Percentiles rank a stretch among this genome's conserved stretches.
Conservation (phyloP, 2,888 invertebrate genomes). For the Catotricha subobsoleta region DNA sequence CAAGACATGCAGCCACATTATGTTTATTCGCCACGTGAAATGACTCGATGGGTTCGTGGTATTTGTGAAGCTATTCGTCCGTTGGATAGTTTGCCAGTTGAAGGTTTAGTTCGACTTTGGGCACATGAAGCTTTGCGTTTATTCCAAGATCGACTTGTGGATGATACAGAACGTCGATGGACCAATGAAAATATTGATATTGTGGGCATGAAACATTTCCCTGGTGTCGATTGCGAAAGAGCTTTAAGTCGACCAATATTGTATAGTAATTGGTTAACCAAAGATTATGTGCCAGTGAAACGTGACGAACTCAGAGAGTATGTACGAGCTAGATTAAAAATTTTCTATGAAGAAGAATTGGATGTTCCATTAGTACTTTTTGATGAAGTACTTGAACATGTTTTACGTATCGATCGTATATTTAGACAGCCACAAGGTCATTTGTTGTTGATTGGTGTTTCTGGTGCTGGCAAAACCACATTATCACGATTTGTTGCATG, state of each 20-base stretch:
- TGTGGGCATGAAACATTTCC: conserved; percentile 88
- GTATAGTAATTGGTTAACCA: conserved; percentile 98
- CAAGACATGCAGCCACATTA: conserved; percentile 99
- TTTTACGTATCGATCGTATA: conserved; percentile 93
- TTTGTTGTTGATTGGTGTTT: conserved; percentile 90
- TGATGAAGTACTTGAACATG: conserved; percentile 99
- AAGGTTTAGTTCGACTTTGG: conserved; percentile 95
- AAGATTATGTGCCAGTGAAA: conserved; percentile 93
- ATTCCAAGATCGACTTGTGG: conserved; percentile 91
- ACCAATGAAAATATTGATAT: conserved; percentile 94
- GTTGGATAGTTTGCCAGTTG: conserved; percentile 74
- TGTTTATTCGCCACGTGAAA: conserved; percentile 96
- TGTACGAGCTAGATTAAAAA: conserved; percentile 89
- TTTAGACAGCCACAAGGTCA: conserved; percentile 99
- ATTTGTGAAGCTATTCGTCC: conserved; percentile 98
- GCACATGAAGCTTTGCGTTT: conserved; percentile 95
- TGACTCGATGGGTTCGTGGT: conserved; percentile 98
- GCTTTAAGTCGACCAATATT: conserved; percentile 87
- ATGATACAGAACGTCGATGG: conserved; percentile 88
- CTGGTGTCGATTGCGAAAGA: conserved; percentile 64
- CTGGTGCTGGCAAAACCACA: conserved; percentile 98
- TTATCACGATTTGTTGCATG: conserved; percentile 98
- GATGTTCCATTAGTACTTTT: conserved; percentile 96
- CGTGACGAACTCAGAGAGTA: conserved; percentile 90
- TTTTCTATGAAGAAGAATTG: conserved; percentile 98